These are phyloP conservation scores for Oryzias melastigma DNA, from an alignment of 2,113 vertebrate genomes.

Conservation along the genomic window DNA sequence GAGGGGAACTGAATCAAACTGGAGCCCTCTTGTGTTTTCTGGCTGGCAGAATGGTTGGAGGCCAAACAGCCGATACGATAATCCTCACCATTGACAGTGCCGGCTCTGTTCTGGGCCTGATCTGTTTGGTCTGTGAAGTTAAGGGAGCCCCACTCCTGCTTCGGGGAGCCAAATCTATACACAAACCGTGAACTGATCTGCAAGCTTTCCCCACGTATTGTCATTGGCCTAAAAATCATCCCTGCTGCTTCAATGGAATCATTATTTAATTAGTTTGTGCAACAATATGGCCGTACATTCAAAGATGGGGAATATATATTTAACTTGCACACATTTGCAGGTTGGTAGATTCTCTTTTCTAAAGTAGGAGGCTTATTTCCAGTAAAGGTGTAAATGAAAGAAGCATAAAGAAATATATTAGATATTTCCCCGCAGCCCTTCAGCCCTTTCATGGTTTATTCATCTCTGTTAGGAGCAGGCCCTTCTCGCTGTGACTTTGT, in stretches of 20 bases:
- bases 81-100: slow-evolving; percentile 70
- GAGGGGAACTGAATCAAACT: slow-evolving; percentile 66
- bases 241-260: slow-evolving; percentile 56
- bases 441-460: slow-evolving; percentile 50
- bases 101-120: slow-evolving; percentile 63
- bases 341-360: slow-evolving; percentile 27
- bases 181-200: slow-evolving; percentile 63
- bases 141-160: slow-evolving; percentile 65
- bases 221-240: slow-evolving; percentile 55
- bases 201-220: slow-evolving; percentile 51
- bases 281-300: slow-evolving; percentile 50
- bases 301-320: slow-evolving; percentile 39
- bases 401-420: slow-evolving; percentile 49
- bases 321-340: slow-evolving; percentile 26
- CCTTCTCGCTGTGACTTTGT: slow-evolving; percentile 67
- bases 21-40: slow-evolving; percentile 72
- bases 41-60: slow-evolving; percentile 67
- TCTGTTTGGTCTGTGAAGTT: slow-evolving; percentile 72
- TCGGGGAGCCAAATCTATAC: slow-evolving; percentile 65
- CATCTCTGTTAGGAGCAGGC: slow-evolving; percentile 53
- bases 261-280: slow-evolving; percentile 63
- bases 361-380: slow-evolving; percentile 45
- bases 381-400: slow-evolving; percentile 43
- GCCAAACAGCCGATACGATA: slow-evolving; percentile 72
- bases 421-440: slow-evolving; percentile 56